These are phyloP conservation scores for Deilephila porcellus DNA, from an alignment of 2,888 invertebrate species.

Conservation along the genomic window DNA sequence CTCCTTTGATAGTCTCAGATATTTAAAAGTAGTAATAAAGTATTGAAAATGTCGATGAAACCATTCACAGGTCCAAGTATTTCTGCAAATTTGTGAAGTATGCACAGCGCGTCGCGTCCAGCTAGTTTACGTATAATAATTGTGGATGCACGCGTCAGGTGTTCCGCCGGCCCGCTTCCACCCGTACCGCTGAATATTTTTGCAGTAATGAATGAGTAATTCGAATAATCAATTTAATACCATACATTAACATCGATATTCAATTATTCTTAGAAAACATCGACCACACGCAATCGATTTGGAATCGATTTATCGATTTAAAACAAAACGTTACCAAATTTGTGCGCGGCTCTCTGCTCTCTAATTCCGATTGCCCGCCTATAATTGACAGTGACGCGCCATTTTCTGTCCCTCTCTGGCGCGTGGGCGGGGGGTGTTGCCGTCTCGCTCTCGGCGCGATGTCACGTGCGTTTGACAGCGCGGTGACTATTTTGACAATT, in stretches of 20 bases:
- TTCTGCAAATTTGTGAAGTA: slow-evolving; percentile 17
- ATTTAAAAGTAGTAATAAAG: not conserved
- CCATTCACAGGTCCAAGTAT: slow-evolving; percentile 11
- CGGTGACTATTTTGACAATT: slow-evolving; percentile 84
- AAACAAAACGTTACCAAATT: slow-evolving; percentile 83
- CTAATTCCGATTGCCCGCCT: slow-evolving; percentile 84
- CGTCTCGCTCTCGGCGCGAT: slow-evolving; percentile 61
- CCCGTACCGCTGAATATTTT: slow-evolving; percentile 53
- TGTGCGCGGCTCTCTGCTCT: slow-evolving; percentile 78
- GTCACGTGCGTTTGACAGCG: slow-evolving; percentile 82
- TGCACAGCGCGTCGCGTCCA: not conserved
- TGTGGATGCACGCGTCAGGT: slow-evolving; percentile 26
- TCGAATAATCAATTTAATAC: slow-evolving; percentile 75
- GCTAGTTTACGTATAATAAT: slow-evolving; percentile 33
- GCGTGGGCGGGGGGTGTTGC: slow-evolving; percentile 38
- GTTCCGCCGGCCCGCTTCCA: slow-evolving; percentile 25
- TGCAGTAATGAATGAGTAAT: slow-evolving; percentile 69
- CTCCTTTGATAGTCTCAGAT: not conserved
- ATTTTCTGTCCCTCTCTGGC: slow-evolving; percentile 59
- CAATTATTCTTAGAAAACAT: slow-evolving; percentile 78
- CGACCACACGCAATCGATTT: slow-evolving; percentile 80
- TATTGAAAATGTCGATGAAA: not conserved
- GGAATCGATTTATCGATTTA: slow-evolving; percentile 81
- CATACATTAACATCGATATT: slow-evolving; percentile 78
- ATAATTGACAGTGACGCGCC: slow-evolving; percentile 83